A percentile compares a stretch with the other conserved stretches of the same genome.
phyloP scores from a whole-genome alignment of 1,140 invertebrate species.

The Meloidogyne chitwoodi region DNA sequence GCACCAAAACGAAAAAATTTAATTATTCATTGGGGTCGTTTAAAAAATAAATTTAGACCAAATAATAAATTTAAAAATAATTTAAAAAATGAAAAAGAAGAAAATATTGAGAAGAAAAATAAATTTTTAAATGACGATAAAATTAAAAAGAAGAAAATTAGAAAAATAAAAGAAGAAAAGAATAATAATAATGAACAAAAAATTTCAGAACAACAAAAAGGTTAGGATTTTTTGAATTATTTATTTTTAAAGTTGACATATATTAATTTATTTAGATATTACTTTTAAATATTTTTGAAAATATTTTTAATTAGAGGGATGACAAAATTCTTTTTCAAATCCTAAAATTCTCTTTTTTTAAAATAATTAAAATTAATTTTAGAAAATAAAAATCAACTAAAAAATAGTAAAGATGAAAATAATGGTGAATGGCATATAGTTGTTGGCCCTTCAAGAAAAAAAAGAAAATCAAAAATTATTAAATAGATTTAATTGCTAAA shows the following conservation, averaged over 20 bases:
- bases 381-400: background rate
- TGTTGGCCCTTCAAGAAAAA: background rate
- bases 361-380: background rate
- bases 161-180: background rate
- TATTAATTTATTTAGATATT: no score
- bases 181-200: background rate
- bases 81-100: background rate
- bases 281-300: no score
- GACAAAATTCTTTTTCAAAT: no score
- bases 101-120: background rate
- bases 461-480: background rate
- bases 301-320: no score
- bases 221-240: no score
- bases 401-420: background rate
- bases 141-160: background rate
- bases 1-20: slow-evolving; percentile 20
- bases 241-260: no score
- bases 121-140: background rate
- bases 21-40: background rate
- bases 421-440: slow-evolving; percentile 2
- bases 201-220: background rate
- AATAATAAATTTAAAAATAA: background rate
- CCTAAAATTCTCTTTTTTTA: no score
- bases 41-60: slow-evolving; percentile 6
- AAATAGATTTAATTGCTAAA: no score